phyloP scores from a whole-genome alignment of 2,797 vertebrate genomes.

The Huso huso region DNA sequence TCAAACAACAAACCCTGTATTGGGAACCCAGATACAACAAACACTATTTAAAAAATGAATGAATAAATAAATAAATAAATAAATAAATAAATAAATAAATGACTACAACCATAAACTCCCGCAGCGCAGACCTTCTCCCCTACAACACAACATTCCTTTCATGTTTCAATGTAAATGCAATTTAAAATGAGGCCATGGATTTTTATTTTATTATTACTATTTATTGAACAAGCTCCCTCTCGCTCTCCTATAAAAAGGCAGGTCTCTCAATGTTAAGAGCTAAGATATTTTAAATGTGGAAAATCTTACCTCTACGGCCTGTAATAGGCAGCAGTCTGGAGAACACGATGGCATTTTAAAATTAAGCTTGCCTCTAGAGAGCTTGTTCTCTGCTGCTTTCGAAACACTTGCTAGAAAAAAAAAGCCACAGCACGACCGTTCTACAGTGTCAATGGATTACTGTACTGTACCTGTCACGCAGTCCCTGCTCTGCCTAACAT shows the following conservation, averaged over 20 bases:
- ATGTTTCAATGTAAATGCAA: slow-evolving; percentile 23
- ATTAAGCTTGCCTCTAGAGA: slow-evolving; percentile 51
- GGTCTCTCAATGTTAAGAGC: neutral
- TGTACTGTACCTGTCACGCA: slow-evolving; percentile 52
- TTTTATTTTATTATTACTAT: neutral
- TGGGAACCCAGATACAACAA: slow-evolving; percentile 22
- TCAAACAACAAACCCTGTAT: slow-evolving; percentile 30
- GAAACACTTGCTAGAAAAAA: slow-evolving; percentile 24
- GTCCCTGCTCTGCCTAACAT: slow-evolving; percentile 26
- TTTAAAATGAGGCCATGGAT: neutral
- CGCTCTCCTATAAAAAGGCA: neutral
- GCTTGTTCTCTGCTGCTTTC: slow-evolving; percentile 34
- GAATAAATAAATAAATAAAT: too few relatives aligned
- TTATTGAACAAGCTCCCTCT: slow-evolving; percentile 13
- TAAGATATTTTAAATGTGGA: slow-evolving; percentile 28
- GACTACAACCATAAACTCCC: neutral
- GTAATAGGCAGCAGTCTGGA: slow-evolving; percentile 75
- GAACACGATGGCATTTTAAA: slow-evolving; percentile 85
- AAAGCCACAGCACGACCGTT: slow-evolving; percentile 37
- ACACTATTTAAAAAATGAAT: too few relatives aligned
- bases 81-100: neutral
- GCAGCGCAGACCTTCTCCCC: slow-evolving; percentile 17
- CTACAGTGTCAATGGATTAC: slow-evolving; percentile 34
- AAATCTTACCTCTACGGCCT: slow-evolving; percentile 72
- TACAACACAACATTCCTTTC: slow-evolving; percentile 16